Evolutionary conservation across 1,140 invertebrate genomes (phyloP).

Genomic region (Bombus soroeensis): DNA sequence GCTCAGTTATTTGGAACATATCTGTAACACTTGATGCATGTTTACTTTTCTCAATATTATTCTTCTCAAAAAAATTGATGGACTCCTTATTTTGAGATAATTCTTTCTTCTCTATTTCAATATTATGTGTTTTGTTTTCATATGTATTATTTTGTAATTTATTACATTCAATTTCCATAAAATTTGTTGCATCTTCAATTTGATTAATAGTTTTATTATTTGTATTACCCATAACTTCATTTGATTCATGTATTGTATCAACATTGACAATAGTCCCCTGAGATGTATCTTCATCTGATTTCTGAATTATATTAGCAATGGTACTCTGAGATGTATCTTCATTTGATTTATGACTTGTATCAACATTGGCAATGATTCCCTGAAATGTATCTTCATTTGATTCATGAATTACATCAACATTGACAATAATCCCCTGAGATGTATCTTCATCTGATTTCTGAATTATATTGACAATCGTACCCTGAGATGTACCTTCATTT

Average conservation of each 20-base stretch:
- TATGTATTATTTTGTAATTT: background rate
- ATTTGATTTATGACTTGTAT: background rate
- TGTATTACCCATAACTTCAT: background rate
- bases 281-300: background rate
- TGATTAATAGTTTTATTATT: background rate
- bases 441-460: too few species aligned
- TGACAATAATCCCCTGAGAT: background rate
- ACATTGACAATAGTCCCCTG: too few species aligned
- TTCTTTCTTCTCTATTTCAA: background rate
- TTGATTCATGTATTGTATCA: background rate
- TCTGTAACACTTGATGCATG: background rate
- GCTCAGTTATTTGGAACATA: background rate
- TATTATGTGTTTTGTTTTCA: background rate
- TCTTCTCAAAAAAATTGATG: background rate
- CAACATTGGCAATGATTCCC: too few species aligned
- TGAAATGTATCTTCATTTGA: background rate
- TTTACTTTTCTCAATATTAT: background rate
- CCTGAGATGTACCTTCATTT: background rate
- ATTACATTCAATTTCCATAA: background rate
- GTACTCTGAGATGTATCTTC: background rate
- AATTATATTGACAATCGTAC: too few species aligned
- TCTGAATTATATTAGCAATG: background rate
- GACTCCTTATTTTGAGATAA: background rate
- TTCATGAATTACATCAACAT: background rate
- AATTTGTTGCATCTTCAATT: background rate